Percentiles rank a stretch among this genome's conserved stretches.
phyloP scores from a whole-genome alignment of 1,140 invertebrate species.

The Eriocheir sinensis region DNA sequence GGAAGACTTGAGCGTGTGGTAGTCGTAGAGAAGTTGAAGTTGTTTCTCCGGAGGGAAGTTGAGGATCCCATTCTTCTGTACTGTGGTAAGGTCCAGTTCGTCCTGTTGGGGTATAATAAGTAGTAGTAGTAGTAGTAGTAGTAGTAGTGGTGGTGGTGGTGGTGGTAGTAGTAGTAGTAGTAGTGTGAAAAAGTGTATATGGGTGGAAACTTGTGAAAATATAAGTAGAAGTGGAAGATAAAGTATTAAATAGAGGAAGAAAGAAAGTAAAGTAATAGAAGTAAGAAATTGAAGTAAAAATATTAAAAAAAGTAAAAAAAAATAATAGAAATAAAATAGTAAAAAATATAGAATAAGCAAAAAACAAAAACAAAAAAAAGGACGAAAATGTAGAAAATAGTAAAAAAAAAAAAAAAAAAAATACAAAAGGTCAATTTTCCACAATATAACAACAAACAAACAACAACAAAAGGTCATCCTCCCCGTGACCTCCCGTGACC shows the following conservation, averaged over 20 bases:
- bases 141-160: neutral
- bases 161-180: neutral
- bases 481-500: neutral
- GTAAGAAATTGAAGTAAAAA: neutral
- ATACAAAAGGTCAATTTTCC: too few species aligned
- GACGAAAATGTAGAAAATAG: neutral
- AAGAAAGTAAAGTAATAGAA: neutral
- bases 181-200: neutral
- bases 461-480: neutral
- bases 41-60: slow-evolving; percentile 78
- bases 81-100: slow-evolving; percentile 75
- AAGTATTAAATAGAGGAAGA: too few species aligned
- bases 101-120: slow-evolving; percentile 55
- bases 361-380: neutral
- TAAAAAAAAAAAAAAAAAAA: neutral
- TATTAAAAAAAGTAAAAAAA: neutral
- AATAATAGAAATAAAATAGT: neutral
- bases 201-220: neutral
- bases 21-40: slow-evolving; percentile 78
- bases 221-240: neutral
- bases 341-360: neutral
- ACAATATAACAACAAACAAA: neutral
- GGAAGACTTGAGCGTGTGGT: slow-evolving; percentile 73
- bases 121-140: neutral
- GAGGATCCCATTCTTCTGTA: slow-evolving; percentile 78